Evolutionary conservation across 2,888 invertebrate genomes (phyloP), one percentile per base, ranked within the genome.

Genomic region (Omphaloscelis lunosa): DNA sequence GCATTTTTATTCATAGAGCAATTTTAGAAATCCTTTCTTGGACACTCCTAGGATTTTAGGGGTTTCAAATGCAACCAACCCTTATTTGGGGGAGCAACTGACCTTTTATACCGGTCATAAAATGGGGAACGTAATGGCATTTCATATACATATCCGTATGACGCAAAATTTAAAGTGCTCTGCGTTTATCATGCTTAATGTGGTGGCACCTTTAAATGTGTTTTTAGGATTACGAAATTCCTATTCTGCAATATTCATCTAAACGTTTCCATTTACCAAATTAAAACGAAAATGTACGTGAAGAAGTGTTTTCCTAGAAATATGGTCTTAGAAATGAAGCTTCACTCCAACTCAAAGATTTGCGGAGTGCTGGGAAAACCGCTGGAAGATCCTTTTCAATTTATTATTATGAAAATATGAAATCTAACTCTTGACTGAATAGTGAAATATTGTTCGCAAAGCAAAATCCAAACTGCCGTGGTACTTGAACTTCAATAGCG

Each of bases 1-100:
- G 92, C 94, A 95, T 96, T 95, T 94, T 95, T 96, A 96, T 96
- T 96, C 96, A 95, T 95, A 91, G 94, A 92, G 94, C 94, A 93
- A 95, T 96, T 95, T 94, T 92, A 90, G 91, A 94, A 94, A 95
- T 95, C 93, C 94, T 93, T 92, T 88, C 89, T 88, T 87, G 86
- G 91, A 89, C 90, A 84, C 79, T 89, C 85, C 77, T 84, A 84
- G 88, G 89, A 82, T 86, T 89, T 88, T 84, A 86, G 89, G 88
- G 89, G 82, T 81, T 81, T 79, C 62, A 72, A 82, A 87, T 89
- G 81, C 85, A 85, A 68, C 79, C 77, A 82, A 83, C 80, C 83
- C 86, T 84, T 84, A 79, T 84, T 79, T 86, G 80, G 82, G 82
- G 86, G 89, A 86, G 86, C 56, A 80, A 80, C 71, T 87, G 82